Evolutionary conservation across 2,888 invertebrate genomes (phyloP), one percentile per base, ranked within the genome.

Genomic region (Ophioninae sp.): DNA sequence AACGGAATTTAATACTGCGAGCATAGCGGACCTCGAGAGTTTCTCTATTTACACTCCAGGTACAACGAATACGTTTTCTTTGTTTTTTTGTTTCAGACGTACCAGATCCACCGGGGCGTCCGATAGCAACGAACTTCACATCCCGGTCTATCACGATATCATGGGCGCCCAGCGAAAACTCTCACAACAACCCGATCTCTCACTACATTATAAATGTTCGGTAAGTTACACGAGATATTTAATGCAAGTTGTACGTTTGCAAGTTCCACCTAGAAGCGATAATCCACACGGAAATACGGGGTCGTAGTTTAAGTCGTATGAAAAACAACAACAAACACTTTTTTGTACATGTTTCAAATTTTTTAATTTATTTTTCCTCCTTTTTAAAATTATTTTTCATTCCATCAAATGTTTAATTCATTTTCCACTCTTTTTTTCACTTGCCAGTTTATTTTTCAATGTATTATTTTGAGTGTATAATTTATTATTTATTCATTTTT

Each of bases 131-230:
- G 93, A 95, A 95, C 92, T 96, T 96, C 93, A 96, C 96, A 85
- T 96, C 96, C 86, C 94, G 96, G 88, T 95, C 95, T 63, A 96
- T 96, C 89, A 96, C 96, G 93, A 93, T 96, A 89, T 96, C 96
- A 77, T 96, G 96, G 96, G 95, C 96, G 81, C 95, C 95, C 83
- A 95, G 96, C 86, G 95, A 95, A 88, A 95, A 96, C 93, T 94
- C 95, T 85, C 95, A 96, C 92, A 95, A 95, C 94, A 95, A 95
- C 90, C 94, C 95, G 85, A 95, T 96, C 90, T 94, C 94, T 88
- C 95, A 96, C 93, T 96, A 96, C 93, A 94, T 96, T 93, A 95
- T 96, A 92, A 95, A 95, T 93, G 95, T 95, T 87, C 95, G 96
- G 96, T 96, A 94, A 95, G 95, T 94, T 61, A 17, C 58, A 56